Conservation (phyloP, 2,888 invertebrate species). For the Litoditis marina region DNA sequence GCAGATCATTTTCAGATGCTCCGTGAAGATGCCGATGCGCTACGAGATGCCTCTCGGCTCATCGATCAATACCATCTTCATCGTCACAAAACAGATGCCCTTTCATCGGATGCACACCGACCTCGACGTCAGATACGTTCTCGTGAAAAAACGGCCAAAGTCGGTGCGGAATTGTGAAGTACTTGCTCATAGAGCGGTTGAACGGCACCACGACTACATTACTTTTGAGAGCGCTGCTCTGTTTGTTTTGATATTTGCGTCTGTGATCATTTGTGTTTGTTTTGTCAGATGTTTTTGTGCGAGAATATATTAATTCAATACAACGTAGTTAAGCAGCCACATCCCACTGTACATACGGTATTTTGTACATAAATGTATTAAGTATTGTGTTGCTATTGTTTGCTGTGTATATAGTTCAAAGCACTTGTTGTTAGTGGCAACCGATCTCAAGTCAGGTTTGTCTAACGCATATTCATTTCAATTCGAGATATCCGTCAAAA, state of each 20-base stretch:
- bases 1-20: conserved; percentile 23
- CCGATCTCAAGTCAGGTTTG: too few relatives aligned
- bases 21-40: conserved; percentile 25
- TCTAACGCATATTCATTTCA: too few relatives aligned
- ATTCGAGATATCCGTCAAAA: too few relatives aligned
- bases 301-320: too few relatives aligned
- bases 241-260: conserved; percentile 9
- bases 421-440: too few relatives aligned
- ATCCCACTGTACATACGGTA: too few relatives aligned
- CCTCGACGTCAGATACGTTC: conserved; percentile 27
- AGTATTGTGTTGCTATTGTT: too few relatives aligned
- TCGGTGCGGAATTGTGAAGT: conserved; percentile 26
- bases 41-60: conserved; percentile 27
- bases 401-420: too few relatives aligned
- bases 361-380: too few relatives aligned
- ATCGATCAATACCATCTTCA: conserved; percentile 24
- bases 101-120: conserved; percentile 26
- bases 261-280: conserved; percentile 14
- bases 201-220: background rate
- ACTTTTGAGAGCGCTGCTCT: background rate
- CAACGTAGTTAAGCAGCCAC: too few relatives aligned
- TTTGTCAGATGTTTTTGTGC: conserved; percentile 13
- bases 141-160: conserved; percentile 24
- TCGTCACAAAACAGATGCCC: conserved; percentile 22
- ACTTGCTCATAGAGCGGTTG: background rate